Evolutionary conservation across 2,888 invertebrate genomes (phyloP).

Genomic region (Drosophila yooni): DNA sequence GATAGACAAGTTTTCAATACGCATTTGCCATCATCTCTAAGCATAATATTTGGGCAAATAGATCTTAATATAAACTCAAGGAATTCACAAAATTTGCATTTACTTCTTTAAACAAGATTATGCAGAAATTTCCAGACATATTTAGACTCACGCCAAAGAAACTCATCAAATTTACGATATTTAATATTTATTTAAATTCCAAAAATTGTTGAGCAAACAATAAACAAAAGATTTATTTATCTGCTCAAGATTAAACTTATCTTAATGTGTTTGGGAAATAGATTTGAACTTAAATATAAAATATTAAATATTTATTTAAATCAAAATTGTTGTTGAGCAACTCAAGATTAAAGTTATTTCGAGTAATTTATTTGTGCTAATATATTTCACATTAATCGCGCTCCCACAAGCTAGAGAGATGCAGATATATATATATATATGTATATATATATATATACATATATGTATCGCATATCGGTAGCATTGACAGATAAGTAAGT

Average conservation of each 20-base stretch:
- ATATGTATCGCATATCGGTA: slow-evolving; percentile 1
- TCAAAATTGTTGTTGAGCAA: neutral
- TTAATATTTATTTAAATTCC: too few relatives aligned
- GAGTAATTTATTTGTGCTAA: neutral
- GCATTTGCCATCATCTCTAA: slow-evolving; percentile 1
- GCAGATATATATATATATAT: neutral
- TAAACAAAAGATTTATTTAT: neutral
- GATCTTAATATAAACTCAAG: neutral
- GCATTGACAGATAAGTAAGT: slow-evolving; percentile 6
- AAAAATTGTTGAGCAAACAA: neutral
- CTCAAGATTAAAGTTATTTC: neutral
- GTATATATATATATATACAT: neutral
- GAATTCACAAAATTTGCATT: neutral
- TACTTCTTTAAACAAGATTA: neutral
- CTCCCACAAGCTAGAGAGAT: neutral
- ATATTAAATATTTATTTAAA: neutral
- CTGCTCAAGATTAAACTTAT: too few relatives aligned
- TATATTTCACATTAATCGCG: neutral
- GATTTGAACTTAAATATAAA: neutral
- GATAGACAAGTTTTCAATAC: slow-evolving; percentile 44
- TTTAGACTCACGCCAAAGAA: neutral
- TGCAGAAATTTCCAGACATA: neutral
- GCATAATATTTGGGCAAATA: neutral
- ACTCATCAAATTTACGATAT: too few relatives aligned
- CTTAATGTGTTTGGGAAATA: neutral